Conservation (phyloP, 2,113 vertebrate species). For the Mormyrus lacerda region DNA sequence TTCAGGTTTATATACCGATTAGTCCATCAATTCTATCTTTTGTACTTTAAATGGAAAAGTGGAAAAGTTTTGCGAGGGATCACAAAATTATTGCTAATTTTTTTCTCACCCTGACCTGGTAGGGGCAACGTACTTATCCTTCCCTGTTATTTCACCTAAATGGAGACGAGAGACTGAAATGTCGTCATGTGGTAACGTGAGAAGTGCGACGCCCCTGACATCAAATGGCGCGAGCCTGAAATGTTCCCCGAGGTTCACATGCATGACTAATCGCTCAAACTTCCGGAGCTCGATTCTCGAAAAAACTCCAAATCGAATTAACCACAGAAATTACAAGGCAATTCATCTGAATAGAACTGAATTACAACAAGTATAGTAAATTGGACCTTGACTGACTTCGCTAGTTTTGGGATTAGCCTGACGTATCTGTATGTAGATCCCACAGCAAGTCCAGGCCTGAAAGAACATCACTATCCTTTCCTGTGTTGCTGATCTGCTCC, state of each 20-base stretch:
- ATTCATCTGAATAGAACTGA: neutral
- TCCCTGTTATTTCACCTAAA: neutral
- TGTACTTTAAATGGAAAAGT: too few relatives aligned
- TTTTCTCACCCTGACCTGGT: too few relatives aligned
- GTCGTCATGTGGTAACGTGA: neutral
- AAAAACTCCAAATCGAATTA: neutral
- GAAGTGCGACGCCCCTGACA: neutral
- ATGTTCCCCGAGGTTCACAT: neutral
- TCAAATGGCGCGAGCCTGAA: neutral
- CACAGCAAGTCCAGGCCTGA: neutral
- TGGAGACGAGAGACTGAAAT: neutral
- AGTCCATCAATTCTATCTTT: too few relatives aligned
- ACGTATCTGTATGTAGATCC: neutral
- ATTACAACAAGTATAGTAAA: neutral
- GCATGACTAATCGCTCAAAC: neutral
- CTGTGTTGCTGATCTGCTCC: neutral
- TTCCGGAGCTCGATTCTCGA: neutral
- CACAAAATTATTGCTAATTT: too few relatives aligned
- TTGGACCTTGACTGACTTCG: neutral
- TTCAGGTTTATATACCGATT: too few relatives aligned
- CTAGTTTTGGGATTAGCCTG: neutral
- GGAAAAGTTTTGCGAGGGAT: too few relatives aligned
- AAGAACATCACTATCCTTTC: neutral
- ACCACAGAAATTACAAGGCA: neutral
- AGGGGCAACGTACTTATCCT: neutral